Evolutionary conservation across 2,888 invertebrate species (phyloP).

Genomic region (Oligia fasciuncula): DNA sequence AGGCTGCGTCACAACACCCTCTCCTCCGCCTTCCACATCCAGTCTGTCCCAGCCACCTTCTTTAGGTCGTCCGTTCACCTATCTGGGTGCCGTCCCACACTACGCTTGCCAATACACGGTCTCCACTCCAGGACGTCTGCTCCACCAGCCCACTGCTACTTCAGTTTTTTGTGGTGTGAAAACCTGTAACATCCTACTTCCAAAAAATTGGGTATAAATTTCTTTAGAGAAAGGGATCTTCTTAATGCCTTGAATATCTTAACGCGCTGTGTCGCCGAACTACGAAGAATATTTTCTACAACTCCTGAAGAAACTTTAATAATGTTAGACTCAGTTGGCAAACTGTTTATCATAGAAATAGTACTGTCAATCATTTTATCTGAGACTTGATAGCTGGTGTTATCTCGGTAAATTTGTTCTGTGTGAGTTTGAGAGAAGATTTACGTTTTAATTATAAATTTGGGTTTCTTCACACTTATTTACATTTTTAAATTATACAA

Average conservation of each 20-base stretch:
- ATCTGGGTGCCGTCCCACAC: no score
- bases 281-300: constrained; percentile 64
- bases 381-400: constrained; percentile 36
- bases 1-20: no score
- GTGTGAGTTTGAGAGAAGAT: constrained; percentile 20
- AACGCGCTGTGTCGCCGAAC: constrained; percentile 45
- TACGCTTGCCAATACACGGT: no score
- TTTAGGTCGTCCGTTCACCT: no score
- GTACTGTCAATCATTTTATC: constrained; percentile 70
- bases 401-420: constrained; percentile 31
- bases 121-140: no score
- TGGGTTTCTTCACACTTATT: not conserved
- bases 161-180: no score
- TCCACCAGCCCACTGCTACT: no score
- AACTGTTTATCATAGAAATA: constrained; percentile 76
- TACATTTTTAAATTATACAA: not conserved
- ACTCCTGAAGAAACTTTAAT: constrained; percentile 70
- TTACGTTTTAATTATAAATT: not conserved
- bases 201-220: no score
- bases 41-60: no score
- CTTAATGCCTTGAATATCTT: constrained; percentile 49
- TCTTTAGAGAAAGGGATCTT: constrained; percentile 43
- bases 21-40: no score
- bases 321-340: constrained; percentile 64
- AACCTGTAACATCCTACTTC: no score